These are phyloP conservation scores for Hypselothyrea guttata DNA, from an alignment of 2,888 invertebrate species.

Conservation along the genomic window DNA sequence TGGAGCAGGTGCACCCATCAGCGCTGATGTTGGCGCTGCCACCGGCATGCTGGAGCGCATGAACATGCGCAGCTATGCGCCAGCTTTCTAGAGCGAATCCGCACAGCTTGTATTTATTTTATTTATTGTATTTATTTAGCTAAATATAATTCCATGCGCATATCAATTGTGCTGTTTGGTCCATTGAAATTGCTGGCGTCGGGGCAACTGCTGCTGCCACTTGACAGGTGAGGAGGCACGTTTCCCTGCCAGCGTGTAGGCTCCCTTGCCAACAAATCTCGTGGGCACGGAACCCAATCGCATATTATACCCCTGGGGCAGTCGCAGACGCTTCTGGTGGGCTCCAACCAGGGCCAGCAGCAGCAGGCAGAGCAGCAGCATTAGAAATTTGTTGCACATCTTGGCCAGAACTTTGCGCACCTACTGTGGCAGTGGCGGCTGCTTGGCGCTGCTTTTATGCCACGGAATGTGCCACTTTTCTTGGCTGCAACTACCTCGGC, in stretches of 20 bases:
- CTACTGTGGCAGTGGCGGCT: conserved; percentile 26
- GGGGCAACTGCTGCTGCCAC: conserved; percentile 9
- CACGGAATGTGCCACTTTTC: conserved; percentile 35
- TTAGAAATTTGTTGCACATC: conserved; percentile 44
- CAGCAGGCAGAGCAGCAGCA: conserved; percentile 24
- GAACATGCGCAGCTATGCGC: conserved; percentile 46
- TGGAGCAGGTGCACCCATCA: conserved; percentile 10
- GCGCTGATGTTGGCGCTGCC: conserved; percentile 15
- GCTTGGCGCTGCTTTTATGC: conserved; percentile 57
- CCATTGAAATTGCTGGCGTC: conserved; percentile 41
- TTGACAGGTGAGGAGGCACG: conserved; percentile 17
- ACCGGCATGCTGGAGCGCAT: conserved; percentile 36
- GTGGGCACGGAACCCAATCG: conserved; percentile 33
- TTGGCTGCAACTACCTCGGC: conserved; percentile 12
- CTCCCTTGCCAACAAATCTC: conserved; percentile 54
- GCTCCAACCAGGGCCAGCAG: conserved; percentile 13
- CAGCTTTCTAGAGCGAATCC: conserved; percentile 26
- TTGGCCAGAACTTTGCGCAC: conserved; percentile 48
- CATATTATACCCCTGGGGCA: conserved; percentile 41
- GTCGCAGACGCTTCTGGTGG: conserved; percentile 34
- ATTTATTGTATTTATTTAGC: conserved; percentile 72
- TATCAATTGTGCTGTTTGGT: conserved; percentile 37
- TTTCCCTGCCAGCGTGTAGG: conserved; percentile 47
- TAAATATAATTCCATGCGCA: conserved; percentile 35
- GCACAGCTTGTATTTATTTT: neutral